Evolutionary conservation across 2,797 vertebrate genomes (phyloP).

Genomic region (Sebastes iracundus): DNA sequence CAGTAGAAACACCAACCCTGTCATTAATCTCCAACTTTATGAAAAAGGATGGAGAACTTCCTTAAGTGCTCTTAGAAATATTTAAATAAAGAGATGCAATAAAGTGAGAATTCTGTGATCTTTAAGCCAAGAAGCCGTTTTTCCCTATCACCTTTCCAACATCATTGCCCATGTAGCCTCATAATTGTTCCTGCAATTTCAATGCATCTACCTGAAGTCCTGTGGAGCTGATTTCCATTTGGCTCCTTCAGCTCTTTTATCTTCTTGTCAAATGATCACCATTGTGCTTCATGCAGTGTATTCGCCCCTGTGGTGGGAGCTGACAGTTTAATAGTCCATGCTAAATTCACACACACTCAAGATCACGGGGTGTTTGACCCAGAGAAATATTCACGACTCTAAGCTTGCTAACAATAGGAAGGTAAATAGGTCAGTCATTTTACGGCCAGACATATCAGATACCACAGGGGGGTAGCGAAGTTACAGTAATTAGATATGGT

Average conservation of each 20-base stretch:
- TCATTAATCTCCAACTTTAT: not conserved
- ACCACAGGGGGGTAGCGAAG: constrained; percentile 33
- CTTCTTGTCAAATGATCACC: constrained; percentile 29
- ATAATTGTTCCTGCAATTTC: constrained; percentile 3
- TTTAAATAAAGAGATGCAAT: not conserved
- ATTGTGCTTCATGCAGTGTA: constrained; percentile 2
- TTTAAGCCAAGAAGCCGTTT: no score
- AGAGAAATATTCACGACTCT: constrained; percentile 54
- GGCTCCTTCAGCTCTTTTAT: constrained; percentile 23
- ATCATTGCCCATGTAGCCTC: not conserved
- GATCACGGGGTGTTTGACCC: constrained; percentile 56
- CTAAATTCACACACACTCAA: constrained; percentile 27
- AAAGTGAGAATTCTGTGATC: no score
- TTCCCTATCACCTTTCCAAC: not conserved
- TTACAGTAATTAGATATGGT: constrained; percentile 68
- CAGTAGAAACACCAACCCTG: not conserved
- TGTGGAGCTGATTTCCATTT: constrained; percentile 17
- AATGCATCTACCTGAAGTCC: constrained; percentile 27
- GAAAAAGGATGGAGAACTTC: not conserved
- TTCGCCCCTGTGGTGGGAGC: not conserved
- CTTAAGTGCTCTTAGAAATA: not conserved
- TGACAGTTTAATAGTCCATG: constrained; percentile 45
- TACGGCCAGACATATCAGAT: constrained; percentile 59
- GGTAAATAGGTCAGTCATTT: constrained; percentile 68
- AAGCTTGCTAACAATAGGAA: constrained; percentile 44